A percentile compares a stretch with the other conserved stretches of the same genome.
Conservation (phyloP, 2,797 vertebrate species). For the Oreonectes daqikongensis region DNA sequence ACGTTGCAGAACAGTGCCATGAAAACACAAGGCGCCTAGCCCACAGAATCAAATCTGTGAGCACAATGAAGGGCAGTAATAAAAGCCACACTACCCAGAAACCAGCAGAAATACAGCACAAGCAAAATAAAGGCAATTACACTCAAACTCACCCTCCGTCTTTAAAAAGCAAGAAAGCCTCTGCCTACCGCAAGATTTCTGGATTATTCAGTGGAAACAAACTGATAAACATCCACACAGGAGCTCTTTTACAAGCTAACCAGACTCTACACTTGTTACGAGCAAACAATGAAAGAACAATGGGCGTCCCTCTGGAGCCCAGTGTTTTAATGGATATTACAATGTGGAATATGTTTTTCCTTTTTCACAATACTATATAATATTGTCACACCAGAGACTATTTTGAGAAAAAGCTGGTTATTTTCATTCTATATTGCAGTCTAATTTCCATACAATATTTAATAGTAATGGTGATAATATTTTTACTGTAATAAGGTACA, state of each 20-base stretch:
- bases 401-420: too few species aligned
- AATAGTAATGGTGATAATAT: too few species aligned
- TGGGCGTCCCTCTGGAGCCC: constrained; percentile 11
- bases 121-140: constrained; percentile 46
- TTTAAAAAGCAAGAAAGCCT: constrained; percentile 38
- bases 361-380: not conserved
- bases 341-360: not conserved
- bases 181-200: constrained; percentile 40
- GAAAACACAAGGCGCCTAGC: not conserved
- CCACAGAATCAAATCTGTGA: constrained; percentile 37
- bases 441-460: too few species aligned
- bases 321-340: constrained; percentile 2
- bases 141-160: constrained; percentile 20
- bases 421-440: not conserved
- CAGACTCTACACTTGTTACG: constrained; percentile 28
- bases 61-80: constrained; percentile 17
- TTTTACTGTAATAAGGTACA: too few species aligned
- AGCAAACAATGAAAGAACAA: constrained; percentile 23
- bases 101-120: constrained; percentile 3
- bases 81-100: constrained; percentile 3
- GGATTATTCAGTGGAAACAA: constrained; percentile 54
- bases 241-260: constrained; percentile 39
- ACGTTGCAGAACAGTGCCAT: not conserved
- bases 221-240: constrained; percentile 46
- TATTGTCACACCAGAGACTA: not conserved